Evolutionary conservation across 2,888 invertebrate species (phyloP).

Genomic region (Thalpophila matura): DNA sequence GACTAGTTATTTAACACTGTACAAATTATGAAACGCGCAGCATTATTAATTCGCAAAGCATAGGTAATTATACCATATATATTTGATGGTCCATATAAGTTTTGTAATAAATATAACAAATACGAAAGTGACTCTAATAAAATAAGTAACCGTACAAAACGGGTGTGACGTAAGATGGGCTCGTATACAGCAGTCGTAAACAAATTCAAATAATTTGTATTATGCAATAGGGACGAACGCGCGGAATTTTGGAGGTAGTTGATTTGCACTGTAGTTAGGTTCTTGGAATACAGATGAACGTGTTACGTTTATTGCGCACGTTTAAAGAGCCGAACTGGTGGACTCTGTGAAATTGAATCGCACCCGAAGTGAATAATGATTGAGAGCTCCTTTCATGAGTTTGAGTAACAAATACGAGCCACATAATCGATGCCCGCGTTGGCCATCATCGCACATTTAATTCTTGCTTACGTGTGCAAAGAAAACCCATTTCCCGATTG

Average conservation of each 20-base stretch:
- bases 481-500: conserved; percentile 13
- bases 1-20: background rate
- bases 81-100: conserved; percentile 57
- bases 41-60: conserved; percentile 75
- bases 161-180: conserved; percentile 69
- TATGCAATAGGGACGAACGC: conserved; percentile 68
- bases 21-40: conserved; percentile 64
- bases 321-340: conserved; percentile 61
- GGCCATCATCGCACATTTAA: conserved; percentile 2
- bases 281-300: conserved; percentile 71
- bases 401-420: conserved; percentile 55
- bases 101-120: conserved; percentile 68
- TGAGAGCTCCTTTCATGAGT: conserved; percentile 62
- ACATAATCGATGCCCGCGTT: conserved; percentile 33
- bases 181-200: conserved; percentile 66
- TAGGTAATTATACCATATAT: conserved; percentile 54
- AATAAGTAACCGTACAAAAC: conserved; percentile 66
- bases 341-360: conserved; percentile 71
- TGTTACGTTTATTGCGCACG: conserved; percentile 65
- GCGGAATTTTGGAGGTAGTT: conserved; percentile 66
- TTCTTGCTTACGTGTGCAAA: background rate
- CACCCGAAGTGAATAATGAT: conserved; percentile 75
- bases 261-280: conserved; percentile 54
- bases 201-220: conserved; percentile 71
- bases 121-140: conserved; percentile 60